Evolutionary conservation across 1,140 invertebrate genomes (phyloP).

Genomic region (Calycopis cecrops): DNA sequence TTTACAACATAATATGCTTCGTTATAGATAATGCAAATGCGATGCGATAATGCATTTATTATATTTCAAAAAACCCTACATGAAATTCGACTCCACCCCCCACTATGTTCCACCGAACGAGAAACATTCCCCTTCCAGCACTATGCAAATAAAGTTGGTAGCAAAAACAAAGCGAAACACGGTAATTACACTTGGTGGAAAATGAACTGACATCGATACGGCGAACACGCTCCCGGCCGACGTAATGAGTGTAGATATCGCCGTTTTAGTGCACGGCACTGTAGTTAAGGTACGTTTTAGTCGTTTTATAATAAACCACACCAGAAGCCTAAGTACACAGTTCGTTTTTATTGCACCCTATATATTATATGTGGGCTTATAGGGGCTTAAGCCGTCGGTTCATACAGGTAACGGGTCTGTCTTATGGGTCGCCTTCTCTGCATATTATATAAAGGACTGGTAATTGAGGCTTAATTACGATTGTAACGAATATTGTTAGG

Average conservation of each 20-base stretch:
- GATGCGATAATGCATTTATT: slow-evolving; percentile 10
- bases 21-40: too few relatives aligned
- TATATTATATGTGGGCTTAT: too few relatives aligned
- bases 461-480: too few relatives aligned
- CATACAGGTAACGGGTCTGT: too few relatives aligned
- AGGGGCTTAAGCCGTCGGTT: too few relatives aligned
- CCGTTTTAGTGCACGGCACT: slow-evolving; percentile 42
- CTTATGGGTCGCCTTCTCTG: too few relatives aligned
- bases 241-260: slow-evolving; percentile 63
- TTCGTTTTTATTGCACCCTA: too few relatives aligned
- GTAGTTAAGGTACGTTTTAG: slow-evolving; percentile 26
- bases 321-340: background rate
- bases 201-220: slow-evolving; percentile 69
- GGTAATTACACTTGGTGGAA: slow-evolving; percentile 70
- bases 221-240: slow-evolving; percentile 44
- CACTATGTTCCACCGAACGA: slow-evolving; percentile 28
- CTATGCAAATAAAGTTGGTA: slow-evolving; percentile 70
- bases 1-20: too few relatives aligned
- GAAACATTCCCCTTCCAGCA: slow-evolving; percentile 37
- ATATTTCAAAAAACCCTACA: slow-evolving; percentile 11
- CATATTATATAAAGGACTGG: too few relatives aligned
- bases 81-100: slow-evolving; percentile 26
- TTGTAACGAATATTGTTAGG: too few relatives aligned
- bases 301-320: slow-evolving; percentile 18
- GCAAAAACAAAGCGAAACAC: slow-evolving; percentile 69